phyloP scores from a whole-genome alignment of 2,888 invertebrate genomes.

The Plemyria rubiginata region DNA sequence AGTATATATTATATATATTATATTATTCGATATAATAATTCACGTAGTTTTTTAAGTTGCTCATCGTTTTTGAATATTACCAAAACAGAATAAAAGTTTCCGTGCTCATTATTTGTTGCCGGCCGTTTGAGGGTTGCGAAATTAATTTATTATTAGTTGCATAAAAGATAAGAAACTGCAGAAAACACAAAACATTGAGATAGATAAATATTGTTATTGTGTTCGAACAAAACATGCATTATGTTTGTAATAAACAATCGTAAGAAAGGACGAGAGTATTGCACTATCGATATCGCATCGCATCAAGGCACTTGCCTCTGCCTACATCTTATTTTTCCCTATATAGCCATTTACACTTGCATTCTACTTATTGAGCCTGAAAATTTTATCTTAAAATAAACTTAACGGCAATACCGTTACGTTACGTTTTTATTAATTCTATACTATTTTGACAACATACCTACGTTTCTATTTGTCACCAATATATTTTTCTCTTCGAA shows the following conservation, averaged over 20 bases:
- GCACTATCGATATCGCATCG: conserved; percentile 5
- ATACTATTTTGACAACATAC: no score
- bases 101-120: not conserved
- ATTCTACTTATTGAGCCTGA: no score
- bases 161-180: conserved; percentile 10
- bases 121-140: not conserved
- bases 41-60: not conserved
- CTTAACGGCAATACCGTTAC: no score
- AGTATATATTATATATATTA: no score
- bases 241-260: conserved; percentile 11
- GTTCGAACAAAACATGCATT: conserved; percentile 13
- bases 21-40: not conserved
- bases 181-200: not conserved
- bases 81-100: not conserved
- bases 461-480: no score
- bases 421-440: no score
- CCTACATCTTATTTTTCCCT: not conserved
- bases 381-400: not conserved
- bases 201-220: not conserved
- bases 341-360: not conserved
- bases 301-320: not conserved
- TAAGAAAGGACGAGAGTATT: not conserved
- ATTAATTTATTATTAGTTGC: not conserved
- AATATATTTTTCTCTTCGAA: no score
- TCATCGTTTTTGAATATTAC: not conserved